These are phyloP conservation scores for Naso thynnoides DNA, from an alignment of 2,797 vertebrate genomes.

Conservation along the genomic window DNA sequence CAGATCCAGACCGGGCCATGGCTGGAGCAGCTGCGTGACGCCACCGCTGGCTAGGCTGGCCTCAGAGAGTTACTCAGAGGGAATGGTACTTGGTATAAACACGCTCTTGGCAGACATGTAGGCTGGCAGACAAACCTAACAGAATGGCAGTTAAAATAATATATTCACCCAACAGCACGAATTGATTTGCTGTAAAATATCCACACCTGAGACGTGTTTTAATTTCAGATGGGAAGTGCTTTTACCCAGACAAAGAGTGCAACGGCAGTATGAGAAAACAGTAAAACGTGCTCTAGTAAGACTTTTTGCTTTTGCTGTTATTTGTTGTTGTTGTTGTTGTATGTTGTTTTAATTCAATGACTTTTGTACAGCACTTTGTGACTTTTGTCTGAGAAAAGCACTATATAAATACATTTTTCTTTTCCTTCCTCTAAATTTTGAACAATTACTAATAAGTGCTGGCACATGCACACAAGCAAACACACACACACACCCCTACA, in stretches of 20 bases:
- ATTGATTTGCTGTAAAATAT: constrained; percentile 59
- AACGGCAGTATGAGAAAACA: constrained; percentile 14
- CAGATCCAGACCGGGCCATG: constrained; percentile 24
- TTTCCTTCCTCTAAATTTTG: neutral
- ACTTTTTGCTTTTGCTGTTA: too few species aligned
- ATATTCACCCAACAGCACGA: constrained; percentile 61
- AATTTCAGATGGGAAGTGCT: constrained; percentile 36
- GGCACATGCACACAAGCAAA: constrained; percentile 9
- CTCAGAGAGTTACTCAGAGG: constrained; percentile 36
- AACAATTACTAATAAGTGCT: constrained; percentile 27
- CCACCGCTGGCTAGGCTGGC: constrained; percentile 48
- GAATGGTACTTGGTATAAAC: constrained; percentile 64
- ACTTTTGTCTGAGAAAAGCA: too few species aligned
- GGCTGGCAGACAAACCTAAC: constrained; percentile 46
- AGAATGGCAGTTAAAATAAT: constrained; percentile 53
- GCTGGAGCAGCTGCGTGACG: constrained; percentile 62
- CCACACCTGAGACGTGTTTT: constrained; percentile 22
- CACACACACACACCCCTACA: too few species aligned
- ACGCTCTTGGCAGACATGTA: constrained; percentile 49
- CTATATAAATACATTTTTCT: too few species aligned
- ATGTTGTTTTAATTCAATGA: too few species aligned
- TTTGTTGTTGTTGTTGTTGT: too few species aligned
- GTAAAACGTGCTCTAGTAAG: too few species aligned
- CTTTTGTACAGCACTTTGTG: too few species aligned
- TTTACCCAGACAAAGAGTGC: constrained; percentile 19